These are phyloP conservation scores for Plotosus lineatus DNA, from an alignment of 2,113 vertebrate species.

Conservation along the genomic window DNA sequence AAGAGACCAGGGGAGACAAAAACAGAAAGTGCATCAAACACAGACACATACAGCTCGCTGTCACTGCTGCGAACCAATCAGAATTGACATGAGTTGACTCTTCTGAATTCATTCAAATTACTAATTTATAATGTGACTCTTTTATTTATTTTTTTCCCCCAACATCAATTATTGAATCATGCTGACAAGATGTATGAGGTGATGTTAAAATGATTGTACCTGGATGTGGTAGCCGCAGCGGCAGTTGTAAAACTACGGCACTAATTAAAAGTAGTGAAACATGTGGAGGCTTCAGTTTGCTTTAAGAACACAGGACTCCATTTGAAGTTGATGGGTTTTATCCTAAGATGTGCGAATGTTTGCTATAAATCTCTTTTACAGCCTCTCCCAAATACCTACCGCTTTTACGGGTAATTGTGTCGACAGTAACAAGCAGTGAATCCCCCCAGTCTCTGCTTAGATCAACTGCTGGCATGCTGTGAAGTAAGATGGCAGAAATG, in stretches of 20 bases:
- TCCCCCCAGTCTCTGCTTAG: constrained; percentile 1
- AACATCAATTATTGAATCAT: too few species aligned
- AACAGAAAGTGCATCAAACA: neutral
- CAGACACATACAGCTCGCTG: neutral
- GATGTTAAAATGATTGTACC: neutral
- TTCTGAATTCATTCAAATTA: neutral
- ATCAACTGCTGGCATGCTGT: neutral
- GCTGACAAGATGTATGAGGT: neutral
- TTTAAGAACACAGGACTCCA: neutral
- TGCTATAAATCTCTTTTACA: neutral
- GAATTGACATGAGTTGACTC: neutral
- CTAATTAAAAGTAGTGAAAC: neutral
- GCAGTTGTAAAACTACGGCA: neutral
- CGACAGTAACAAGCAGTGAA: neutral
- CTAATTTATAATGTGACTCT: neutral
- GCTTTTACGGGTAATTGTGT: constrained; percentile 10
- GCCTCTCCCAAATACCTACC: neutral
- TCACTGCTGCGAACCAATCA: neutral
- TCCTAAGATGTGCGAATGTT: constrained; percentile 3
- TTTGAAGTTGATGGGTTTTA: constrained; percentile 12
- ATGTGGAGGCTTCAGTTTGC: neutral
- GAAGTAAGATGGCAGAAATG: neutral
- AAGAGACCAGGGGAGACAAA: neutral
- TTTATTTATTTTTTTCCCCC: neutral
- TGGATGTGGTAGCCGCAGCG: neutral